Evolutionary conservation across 2,888 invertebrate species (phyloP).

Genomic region (Stenotaenia linearis): DNA sequence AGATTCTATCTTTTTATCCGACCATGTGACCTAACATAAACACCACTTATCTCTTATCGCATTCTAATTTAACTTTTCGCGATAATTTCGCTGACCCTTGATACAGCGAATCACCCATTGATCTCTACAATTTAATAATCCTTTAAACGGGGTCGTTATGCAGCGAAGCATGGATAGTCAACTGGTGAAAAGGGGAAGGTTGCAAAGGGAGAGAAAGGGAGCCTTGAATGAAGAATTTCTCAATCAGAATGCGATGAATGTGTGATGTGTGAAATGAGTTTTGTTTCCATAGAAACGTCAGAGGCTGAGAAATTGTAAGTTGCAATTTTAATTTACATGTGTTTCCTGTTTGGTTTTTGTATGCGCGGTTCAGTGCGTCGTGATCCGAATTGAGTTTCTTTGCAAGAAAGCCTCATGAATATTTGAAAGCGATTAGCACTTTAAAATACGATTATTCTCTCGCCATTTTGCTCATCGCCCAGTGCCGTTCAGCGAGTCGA

Average conservation of each 20-base stretch:
- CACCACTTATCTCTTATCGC: background rate
- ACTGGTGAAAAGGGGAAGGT: background rate
- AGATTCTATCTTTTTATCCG: background rate
- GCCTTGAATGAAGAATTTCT: background rate
- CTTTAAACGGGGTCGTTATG: background rate
- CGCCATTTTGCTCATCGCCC: background rate
- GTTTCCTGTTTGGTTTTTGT: background rate
- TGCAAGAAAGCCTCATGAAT: background rate
- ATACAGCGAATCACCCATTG: background rate
- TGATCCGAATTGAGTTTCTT: background rate
- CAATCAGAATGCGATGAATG: conserved; percentile 10
- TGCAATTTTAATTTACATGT: background rate
- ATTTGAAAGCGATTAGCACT: conserved; percentile 20
- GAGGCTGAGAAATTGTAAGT: background rate
- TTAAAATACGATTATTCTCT: background rate
- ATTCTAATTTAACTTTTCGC: background rate
- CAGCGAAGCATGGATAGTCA: background rate
- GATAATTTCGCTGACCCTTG: background rate
- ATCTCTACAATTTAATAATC: background rate
- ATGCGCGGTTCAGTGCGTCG: background rate
- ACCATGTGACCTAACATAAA: background rate
- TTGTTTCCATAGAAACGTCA: background rate
- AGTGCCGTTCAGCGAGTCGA: background rate
- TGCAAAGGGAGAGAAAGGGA: background rate
- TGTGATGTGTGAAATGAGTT: conserved; percentile 7